These are phyloP conservation scores for Caenorhabditis remanei DNA, from an alignment of 1,140 invertebrate genomes.

Conservation along the genomic window DNA sequence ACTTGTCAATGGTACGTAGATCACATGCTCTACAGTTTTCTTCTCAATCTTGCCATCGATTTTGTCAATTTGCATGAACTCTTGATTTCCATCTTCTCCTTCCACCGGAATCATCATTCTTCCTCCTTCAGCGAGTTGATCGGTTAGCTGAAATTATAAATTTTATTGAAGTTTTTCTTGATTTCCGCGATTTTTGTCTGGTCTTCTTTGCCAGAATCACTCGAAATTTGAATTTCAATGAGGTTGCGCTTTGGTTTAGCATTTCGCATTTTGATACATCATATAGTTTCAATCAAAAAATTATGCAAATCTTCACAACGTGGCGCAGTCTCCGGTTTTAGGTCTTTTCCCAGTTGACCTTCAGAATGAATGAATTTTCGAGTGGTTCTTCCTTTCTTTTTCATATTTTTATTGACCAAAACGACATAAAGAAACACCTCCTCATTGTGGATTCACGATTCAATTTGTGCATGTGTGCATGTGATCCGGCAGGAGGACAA, in stretches of 20 bases:
- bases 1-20: conserved; percentile 93
- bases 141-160: conserved; percentile 80
- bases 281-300: background rate
- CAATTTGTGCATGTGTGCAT: conserved; percentile 56
- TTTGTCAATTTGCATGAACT: conserved; percentile 90
- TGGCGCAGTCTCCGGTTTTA: background rate
- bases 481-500: conserved; percentile 20
- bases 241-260: background rate
- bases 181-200: too few species aligned
- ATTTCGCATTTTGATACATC: background rate
- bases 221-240: background rate
- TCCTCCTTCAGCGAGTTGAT: conserved; percentile 87
- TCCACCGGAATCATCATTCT: conserved; percentile 89
- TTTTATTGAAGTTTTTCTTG: background rate
- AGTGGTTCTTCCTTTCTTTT: background rate
- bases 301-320: conserved; percentile 32
- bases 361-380: background rate
- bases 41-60: conserved; percentile 85
- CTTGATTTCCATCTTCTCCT: conserved; percentile 84
- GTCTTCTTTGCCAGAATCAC: background rate
- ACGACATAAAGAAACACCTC: conserved; percentile 23
- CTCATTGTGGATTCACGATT: conserved; percentile 53
- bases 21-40: conserved; percentile 90
- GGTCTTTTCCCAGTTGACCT: background rate
- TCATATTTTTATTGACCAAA: conserved; percentile 31